Base-by-base conservation (phyloP, 2,113 vertebrate genomes). In the Rhipidura dahli region DNA sequence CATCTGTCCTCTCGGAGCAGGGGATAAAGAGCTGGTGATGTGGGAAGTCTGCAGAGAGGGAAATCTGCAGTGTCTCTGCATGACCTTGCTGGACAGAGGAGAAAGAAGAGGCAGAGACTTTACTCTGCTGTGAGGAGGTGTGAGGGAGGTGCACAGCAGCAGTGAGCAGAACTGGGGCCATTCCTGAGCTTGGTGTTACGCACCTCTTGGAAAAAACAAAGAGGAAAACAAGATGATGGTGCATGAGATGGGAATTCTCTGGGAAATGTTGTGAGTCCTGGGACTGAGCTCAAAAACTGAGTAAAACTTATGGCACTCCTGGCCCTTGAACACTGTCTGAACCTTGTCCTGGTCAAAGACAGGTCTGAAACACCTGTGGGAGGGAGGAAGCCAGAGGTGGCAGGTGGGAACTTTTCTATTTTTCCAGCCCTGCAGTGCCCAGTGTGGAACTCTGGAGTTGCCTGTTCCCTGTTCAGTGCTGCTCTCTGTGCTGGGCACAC, bases 11-110 rank as follows among this genome's bases (percentile, higher is more conserved):
- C 39, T 91, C 51, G 4, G 63, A 73, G 40, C 54, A 63, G 95
- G 63, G 84, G 91, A 94, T 95, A 96, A 97, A 94, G 69, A 92
- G 86, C 89, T 92, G 88, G 83, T 59, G 68, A 90, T 90, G 92
- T 81, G 81, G 95, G 95, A 90, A 93, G 87, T 69, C 66, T 91
- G 82, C 75, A 71, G 69, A 70, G 78, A 31, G 56, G 59, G 87
- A 61, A 66, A 44, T 59, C 83, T 91, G 92, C 75, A 49, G 61
- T 44, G 75, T 72, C 83, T 93, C 54, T 37, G 64, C 61, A 66
- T 0, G 44, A 94, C 94, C 93, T 97, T 94, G 93, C 51, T 70
- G 84, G 78, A 35, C 66, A 44, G 54, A 77, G 50, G 63, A 89
- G 45, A 70, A 83, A 20, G 80, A 75, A 73, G 49, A 78, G 10